phyloP scores from a whole-genome alignment of 2,113 vertebrate genomes.

The Osmerus eperlanus region DNA sequence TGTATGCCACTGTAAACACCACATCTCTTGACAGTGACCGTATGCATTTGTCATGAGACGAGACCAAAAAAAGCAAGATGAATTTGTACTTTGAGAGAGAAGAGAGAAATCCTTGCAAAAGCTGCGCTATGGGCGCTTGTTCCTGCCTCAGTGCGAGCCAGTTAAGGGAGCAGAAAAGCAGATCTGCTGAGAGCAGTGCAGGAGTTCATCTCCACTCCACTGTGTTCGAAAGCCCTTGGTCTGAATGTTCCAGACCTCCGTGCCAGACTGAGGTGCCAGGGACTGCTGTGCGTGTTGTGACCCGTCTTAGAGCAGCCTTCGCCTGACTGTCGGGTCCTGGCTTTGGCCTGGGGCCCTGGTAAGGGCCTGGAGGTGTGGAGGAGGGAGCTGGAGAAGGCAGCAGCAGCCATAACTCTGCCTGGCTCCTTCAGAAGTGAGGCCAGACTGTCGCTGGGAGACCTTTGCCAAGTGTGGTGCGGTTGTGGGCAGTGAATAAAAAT shows the following conservation, averaged over 20 bases:
- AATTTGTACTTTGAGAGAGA: constrained; percentile 52
- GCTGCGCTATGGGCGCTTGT: constrained; percentile 59
- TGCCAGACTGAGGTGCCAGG: constrained; percentile 20
- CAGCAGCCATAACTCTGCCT: constrained; percentile 62
- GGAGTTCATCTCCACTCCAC: constrained; percentile 38
- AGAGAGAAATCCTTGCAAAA: constrained; percentile 34
- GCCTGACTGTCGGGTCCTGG: constrained; percentile 35
- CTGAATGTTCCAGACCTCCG: constrained; percentile 25
- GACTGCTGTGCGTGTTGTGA: constrained; percentile 30
- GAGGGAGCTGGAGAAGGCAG: constrained; percentile 64
- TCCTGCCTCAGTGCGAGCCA: constrained; percentile 58
- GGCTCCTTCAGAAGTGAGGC: constrained; percentile 72
- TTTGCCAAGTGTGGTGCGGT: constrained; percentile 64
- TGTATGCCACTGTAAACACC: constrained; percentile 66
- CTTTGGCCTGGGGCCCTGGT: constrained; percentile 58
- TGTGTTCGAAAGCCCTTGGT: constrained; percentile 57
- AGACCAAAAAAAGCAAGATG: constrained; percentile 61
- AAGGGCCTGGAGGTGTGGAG: constrained; percentile 47
- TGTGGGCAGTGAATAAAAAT: constrained; percentile 70
- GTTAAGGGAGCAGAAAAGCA: constrained; percentile 51
- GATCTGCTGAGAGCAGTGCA: constrained; percentile 31
- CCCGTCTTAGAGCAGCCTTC: constrained; percentile 49
- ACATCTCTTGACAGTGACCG: constrained; percentile 63
- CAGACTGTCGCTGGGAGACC: constrained; percentile 70
- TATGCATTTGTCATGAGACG: constrained; percentile 68